phyloP scores from a whole-genome alignment of 2,113 vertebrate genomes.

The Circaetus cinerascens region DNA sequence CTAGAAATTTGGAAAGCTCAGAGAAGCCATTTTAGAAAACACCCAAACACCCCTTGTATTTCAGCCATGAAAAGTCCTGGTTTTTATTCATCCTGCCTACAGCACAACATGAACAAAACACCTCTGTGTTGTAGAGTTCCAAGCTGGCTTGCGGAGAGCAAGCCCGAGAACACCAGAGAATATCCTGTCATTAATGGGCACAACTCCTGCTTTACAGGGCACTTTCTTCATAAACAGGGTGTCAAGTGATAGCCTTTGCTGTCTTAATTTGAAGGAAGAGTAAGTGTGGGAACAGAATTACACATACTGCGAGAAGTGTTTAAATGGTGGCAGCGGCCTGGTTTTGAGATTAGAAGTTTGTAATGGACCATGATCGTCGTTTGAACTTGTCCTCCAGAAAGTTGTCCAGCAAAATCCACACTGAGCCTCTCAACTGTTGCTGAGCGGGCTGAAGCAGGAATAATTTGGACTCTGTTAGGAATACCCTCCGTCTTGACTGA shows the following conservation, averaged over 20 bases:
- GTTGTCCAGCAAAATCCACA: neutral
- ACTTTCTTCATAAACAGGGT: neutral
- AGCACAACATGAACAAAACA: neutral
- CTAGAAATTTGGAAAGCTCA: neutral
- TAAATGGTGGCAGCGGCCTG: neutral
- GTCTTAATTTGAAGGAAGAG: neutral
- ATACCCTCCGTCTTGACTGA: neutral
- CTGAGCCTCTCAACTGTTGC: neutral
- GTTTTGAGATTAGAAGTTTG: neutral
- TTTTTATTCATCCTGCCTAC: neutral
- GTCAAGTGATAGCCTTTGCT: neutral
- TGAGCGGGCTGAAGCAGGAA: neutral
- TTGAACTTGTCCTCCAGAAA: neutral
- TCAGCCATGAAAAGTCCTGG: neutral
- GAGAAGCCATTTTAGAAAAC: neutral
- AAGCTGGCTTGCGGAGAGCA: neutral
- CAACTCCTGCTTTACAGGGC: neutral
- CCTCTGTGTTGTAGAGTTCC: neutral
- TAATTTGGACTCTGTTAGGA: neutral
- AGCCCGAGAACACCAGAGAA: rapidly evolving
- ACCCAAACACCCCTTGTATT: neutral
- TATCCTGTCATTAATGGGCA: neutral
- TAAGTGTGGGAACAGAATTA: neutral
- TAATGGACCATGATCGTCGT: rapidly evolving
- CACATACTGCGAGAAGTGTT: neutral